These are phyloP conservation scores for Meloidogyne exigua DNA, from an alignment of 1,140 invertebrate genomes.

Conservation along the genomic window DNA sequence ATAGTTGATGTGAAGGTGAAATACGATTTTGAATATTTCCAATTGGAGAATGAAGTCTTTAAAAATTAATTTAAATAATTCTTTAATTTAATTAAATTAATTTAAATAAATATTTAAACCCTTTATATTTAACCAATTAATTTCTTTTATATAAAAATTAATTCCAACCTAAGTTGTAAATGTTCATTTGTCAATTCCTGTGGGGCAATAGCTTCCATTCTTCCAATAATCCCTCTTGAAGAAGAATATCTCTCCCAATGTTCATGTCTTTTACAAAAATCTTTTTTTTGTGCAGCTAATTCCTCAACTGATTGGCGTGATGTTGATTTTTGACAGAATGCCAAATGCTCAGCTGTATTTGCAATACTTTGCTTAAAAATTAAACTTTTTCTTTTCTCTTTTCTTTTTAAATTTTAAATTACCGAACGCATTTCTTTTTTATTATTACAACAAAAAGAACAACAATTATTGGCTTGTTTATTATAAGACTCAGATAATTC, in stretches of 20 bases:
- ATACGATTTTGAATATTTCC: conserved; percentile 8
- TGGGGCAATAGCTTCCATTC: conserved; percentile 3
- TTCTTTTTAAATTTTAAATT: not conserved
- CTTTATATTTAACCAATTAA: too few relatives aligned
- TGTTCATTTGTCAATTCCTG: not conserved
- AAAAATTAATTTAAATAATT: too few relatives aligned
- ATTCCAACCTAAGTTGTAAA: not conserved
- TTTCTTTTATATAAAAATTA: too few relatives aligned
- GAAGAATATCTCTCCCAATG: conserved; percentile 3
- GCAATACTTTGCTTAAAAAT: conserved; percentile 29
- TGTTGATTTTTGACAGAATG: conserved; percentile 30
- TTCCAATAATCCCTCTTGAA: not conserved
- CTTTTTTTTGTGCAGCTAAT: conserved; percentile 14
- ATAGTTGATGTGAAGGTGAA: conserved; percentile 20
- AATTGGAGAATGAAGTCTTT: conserved; percentile 1
- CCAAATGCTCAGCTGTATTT: conserved; percentile 22
- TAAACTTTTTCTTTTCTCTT: conserved; percentile 15
- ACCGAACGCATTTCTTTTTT: conserved; percentile 19
- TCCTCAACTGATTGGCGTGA: not conserved
- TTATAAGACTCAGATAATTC: conserved; percentile 7
- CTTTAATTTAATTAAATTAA: too few relatives aligned
- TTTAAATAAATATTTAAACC: too few relatives aligned
- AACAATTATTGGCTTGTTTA: not conserved
- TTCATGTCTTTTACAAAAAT: conserved; percentile 9
- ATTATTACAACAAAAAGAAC: not conserved